Conservation (phyloP, 2,797 vertebrate species). For the Semotilus atromaculatus region DNA sequence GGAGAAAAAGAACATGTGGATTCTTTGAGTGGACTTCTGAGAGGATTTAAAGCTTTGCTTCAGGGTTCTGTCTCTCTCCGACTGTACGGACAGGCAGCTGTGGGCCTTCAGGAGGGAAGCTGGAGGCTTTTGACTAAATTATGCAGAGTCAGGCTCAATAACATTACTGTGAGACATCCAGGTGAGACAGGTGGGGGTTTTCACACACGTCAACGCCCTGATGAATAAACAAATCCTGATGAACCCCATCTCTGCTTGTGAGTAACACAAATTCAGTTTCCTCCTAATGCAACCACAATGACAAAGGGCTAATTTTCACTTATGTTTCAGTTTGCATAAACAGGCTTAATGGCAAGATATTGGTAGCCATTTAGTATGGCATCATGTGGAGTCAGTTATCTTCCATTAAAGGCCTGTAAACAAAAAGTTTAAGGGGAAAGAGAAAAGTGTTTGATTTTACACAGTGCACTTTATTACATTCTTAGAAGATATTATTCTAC, state of each 20-base stretch:
- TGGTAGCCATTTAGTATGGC: not conserved
- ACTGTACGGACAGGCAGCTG: slow-evolving; percentile 18
- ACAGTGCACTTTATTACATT: slow-evolving; percentile 4
- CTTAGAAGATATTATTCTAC: not conserved
- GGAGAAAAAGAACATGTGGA: not conserved
- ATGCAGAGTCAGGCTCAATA: slow-evolving; percentile 40
- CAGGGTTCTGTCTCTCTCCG: slow-evolving; percentile 35
- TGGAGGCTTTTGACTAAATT: slow-evolving; percentile 51
- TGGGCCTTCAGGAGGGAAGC: slow-evolving; percentile 37
- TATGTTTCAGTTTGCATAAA: slow-evolving; percentile 23
- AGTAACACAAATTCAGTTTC: not conserved
- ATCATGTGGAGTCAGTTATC: slow-evolving; percentile 3
- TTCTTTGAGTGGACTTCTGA: slow-evolving; percentile 14
- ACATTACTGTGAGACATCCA: slow-evolving; percentile 17
- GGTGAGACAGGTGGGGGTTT: slow-evolving; percentile 32
- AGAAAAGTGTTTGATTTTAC: slow-evolving; percentile 1
- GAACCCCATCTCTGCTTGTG: not conserved
- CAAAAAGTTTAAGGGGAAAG: not conserved
- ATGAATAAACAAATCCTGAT: slow-evolving; percentile 9
- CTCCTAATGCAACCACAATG: not conserved
- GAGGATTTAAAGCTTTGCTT: slow-evolving; percentile 31
- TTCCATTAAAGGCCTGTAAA: slow-evolving; percentile 24
- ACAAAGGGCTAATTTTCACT: not conserved
- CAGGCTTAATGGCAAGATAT: not conserved
- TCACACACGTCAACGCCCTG: slow-evolving; percentile 26